Conservation (phyloP, 2,797 vertebrate genomes). For the Clamator glandarius region DNA sequence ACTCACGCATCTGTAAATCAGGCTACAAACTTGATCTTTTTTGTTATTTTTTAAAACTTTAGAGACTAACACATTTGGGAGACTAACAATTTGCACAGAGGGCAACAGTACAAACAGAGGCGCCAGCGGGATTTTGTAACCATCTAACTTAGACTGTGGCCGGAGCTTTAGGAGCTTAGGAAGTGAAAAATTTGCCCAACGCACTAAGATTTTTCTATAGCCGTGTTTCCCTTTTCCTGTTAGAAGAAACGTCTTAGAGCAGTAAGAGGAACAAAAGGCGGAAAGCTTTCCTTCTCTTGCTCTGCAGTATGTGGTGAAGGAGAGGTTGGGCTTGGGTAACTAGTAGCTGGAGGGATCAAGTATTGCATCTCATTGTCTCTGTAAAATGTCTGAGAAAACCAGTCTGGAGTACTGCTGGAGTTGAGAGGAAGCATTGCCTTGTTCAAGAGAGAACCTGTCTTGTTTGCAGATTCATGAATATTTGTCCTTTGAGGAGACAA, state of each 20-base stretch:
- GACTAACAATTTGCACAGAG: background rate
- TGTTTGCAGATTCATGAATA: background rate
- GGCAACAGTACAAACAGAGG: background rate
- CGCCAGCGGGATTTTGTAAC: background rate
- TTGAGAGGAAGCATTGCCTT: background rate
- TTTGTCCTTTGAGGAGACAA: background rate
- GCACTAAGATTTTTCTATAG: background rate
- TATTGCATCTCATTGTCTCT: background rate
- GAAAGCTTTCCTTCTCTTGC: background rate
- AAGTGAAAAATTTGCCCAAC: background rate
- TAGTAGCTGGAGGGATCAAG: background rate
- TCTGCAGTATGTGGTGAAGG: background rate
- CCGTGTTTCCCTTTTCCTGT: background rate
- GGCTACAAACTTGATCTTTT: background rate
- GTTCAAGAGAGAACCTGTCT: background rate
- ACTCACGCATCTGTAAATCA: background rate
- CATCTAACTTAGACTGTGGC: background rate
- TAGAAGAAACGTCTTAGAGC: background rate
- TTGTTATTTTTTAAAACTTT: background rate
- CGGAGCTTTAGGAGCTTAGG: background rate
- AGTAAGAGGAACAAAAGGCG: background rate
- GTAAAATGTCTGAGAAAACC: background rate
- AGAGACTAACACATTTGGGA: background rate
- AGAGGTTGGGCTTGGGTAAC: background rate
- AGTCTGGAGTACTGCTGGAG: background rate